Base-by-base conservation (phyloP, 2,888 invertebrate species). In the Alviniconcha strummeri region DNA sequence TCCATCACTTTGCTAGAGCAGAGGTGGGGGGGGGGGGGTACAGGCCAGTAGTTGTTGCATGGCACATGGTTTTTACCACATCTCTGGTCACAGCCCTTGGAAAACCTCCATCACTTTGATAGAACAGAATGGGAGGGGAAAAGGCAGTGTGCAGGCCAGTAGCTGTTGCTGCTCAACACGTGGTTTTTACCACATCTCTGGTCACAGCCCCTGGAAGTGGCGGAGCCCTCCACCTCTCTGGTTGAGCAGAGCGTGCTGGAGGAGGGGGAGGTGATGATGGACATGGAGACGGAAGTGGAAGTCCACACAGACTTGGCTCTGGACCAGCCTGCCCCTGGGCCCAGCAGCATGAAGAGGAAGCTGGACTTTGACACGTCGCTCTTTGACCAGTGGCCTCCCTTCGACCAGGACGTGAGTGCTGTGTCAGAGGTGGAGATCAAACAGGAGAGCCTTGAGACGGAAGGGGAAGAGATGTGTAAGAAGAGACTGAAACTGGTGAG, bases 261-360 rank as follows among this genome's bases (percentile, higher is more conserved):
- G 78, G 78, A 78, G 0, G 81, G 84, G 56, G 87, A 86, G 1
- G 87, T 88, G 78, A 77, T 86, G 2, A 85, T 86, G n/a, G 85
- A 84, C 7, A 74, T 79, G 64, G 85, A 86, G 75, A 84, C 86
- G 52, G 75, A 79, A 8, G 77, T 84, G 52, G 19, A 83, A 60
- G 69, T 82, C 36, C 82, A 11, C 15, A 57, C 13, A 0, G 81
- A 80, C 77, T 76, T 56, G 56, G 19, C 19, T 13, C 9, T 8
- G 36, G 36, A 13, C 13, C 78, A 11, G 77, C 77, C 52, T 17
- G 71, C 75, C 8, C 55, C 80, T 7, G 56, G 64, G 52, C 64
- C 78, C 64, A 19, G 15, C 11, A n/a, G 7, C 3, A 7, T 52
- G 15, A 78, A 64, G 78, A 13, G 69, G n/a, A 69, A 69, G 69